These are phyloP conservation scores for Acrobasis suavella DNA, from an alignment of 2,888 invertebrate genomes.

Conservation along the genomic window DNA sequence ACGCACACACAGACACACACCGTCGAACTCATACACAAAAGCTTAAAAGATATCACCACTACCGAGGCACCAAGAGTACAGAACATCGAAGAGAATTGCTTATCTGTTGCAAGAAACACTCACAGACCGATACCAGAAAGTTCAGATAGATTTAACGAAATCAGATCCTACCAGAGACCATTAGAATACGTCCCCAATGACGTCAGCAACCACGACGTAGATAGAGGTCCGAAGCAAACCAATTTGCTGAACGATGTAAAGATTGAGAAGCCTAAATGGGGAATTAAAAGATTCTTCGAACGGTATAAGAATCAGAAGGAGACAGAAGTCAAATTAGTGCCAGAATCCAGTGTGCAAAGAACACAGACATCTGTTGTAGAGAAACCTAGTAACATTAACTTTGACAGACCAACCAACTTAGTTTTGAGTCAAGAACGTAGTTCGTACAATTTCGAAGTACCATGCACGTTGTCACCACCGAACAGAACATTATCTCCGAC, in stretches of 20 bases:
- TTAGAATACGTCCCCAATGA: constrained; percentile 88
- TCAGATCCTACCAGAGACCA: constrained; percentile 67
- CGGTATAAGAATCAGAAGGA: constrained; percentile 65
- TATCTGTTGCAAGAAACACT: constrained; percentile 62
- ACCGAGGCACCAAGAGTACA: constrained; percentile 36
- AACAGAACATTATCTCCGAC: constrained; percentile 73
- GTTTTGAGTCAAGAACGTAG: constrained; percentile 54
- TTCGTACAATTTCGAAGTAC: constrained; percentile 61
- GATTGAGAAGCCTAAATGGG: constrained; percentile 69
- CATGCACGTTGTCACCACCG: constrained; percentile 72
- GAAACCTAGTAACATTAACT: constrained; percentile 56
- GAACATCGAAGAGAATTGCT: constrained; percentile 55
- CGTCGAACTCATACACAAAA: constrained; percentile 83
- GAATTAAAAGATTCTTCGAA: constrained; percentile 69
- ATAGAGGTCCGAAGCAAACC: constrained; percentile 68
- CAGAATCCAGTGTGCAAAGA: constrained; percentile 45
- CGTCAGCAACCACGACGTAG: constrained; percentile 71
- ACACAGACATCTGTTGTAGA: constrained; percentile 62
- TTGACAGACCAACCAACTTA: constrained; percentile 61
- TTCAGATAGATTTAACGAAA: constrained; percentile 57
- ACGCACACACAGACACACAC: constrained; percentile 80
- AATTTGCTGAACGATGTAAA: constrained; percentile 66
- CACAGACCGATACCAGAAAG: constrained; percentile 52
- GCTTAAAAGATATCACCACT: constrained; percentile 79
- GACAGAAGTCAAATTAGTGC: constrained; percentile 81